Base-by-base conservation (phyloP, 2,113 vertebrate genomes). In the Panurus biarmicus region DNA sequence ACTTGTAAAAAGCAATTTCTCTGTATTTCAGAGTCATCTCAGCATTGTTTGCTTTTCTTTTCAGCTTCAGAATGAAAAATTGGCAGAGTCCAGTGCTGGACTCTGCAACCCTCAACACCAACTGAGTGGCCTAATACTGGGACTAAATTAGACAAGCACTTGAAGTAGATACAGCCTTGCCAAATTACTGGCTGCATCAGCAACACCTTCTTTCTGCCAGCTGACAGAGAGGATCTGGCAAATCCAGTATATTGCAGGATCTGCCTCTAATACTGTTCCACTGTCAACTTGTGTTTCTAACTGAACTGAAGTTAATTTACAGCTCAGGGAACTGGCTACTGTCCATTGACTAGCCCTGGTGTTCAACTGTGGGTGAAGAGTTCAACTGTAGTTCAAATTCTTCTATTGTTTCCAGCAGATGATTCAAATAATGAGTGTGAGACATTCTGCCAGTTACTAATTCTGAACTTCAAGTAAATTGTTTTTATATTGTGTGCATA, bases 341-440 rank as follows among this genome's bases (percentile, higher is more conserved):
- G 77, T 94, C 75, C 90, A 78, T 0, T 1, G 16, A 47, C 72
- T 70, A 80, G 35, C 47, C 64, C 79, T 44, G 60, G 66, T 94
- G 47, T 73, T 87, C 78, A 93, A 47, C 62, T 79, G 45, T 13
- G 83, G 81, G 92, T 93, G 81, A 93, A 93, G 45, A 79, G 95
- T 93, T 96, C 88, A 94, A 77, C 66, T 93, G 35, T 54, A 93
- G 67, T 61, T 92, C 35, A 87, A 91, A 89, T 83, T 93, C 58
- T 83, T 70, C 82, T 69, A 83, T 95, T 96, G 95, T 96, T 96
- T 92, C 71, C 50, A 90, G 74, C 85, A 94, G 85, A 35, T 85
- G 87, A 90, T 73, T 96, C 94, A 95, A 91, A 62, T 93, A 94
- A 95, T 71, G 56, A 93, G 74, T 4, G 16, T 54, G 62, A 93